These are phyloP conservation scores for Aricia artaxerxes DNA, from an alignment of 2,888 invertebrate genomes.

Conservation along the genomic window DNA sequence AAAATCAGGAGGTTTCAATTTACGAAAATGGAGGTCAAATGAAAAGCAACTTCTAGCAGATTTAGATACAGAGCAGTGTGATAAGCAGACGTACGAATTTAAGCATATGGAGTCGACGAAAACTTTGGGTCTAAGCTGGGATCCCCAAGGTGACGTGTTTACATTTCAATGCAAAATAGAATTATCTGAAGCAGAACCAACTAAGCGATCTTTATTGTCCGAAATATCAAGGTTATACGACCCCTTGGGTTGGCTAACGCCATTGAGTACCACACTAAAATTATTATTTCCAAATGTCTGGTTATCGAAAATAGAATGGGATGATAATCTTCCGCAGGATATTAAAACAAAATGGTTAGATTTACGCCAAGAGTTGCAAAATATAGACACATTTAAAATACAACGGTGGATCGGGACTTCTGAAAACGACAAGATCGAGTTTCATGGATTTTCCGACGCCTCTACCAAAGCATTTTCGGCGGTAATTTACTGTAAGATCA, in stretches of 20 bases:
- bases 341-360: conserved; percentile 2
- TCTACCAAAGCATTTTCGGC: neutral
- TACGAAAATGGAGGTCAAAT: too few relatives aligned
- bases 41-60: too few relatives aligned
- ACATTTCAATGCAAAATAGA: neutral
- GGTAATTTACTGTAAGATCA: neutral
- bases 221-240: conserved; percentile 14
- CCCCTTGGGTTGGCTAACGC: neutral
- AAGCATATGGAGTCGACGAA: conserved; percentile 31
- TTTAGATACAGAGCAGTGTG: too few relatives aligned
- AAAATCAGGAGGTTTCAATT: too few relatives aligned
- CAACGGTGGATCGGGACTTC: neutral
- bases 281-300: neutral
- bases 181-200: neutral
- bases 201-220: neutral
- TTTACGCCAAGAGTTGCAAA: neutral
- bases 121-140: conserved; percentile 35
- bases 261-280: neutral
- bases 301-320: neutral
- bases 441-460: conserved; percentile 3
- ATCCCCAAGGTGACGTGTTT: conserved; percentile 25
- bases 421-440: neutral
- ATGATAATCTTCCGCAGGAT: neutral
- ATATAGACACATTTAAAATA: conserved; percentile 5
- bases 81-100: conserved; percentile 7